Evolutionary conservation across 2,113 vertebrate genomes (phyloP).

Genomic region (Pterocles burchelli): DNA sequence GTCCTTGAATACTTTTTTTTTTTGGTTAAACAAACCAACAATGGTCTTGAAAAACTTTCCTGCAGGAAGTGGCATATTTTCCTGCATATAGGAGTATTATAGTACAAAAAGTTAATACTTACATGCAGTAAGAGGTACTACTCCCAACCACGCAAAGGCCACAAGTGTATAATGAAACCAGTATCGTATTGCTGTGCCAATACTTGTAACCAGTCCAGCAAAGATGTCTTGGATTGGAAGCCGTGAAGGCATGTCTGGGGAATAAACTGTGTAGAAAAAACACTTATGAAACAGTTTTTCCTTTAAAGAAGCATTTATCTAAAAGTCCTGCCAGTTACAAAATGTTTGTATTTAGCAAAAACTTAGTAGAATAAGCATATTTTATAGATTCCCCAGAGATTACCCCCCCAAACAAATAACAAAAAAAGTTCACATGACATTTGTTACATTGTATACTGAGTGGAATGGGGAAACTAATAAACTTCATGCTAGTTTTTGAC

Average conservation of each 20-base stretch:
- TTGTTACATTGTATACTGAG: background rate
- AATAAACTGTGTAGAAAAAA: conserved; percentile 84
- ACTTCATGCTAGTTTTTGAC: background rate
- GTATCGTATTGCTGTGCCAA: conserved; percentile 98
- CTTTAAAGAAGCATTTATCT: background rate
- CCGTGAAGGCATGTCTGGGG: conserved; percentile 99
- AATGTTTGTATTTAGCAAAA: background rate
- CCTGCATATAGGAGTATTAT: background rate
- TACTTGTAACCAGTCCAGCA: conserved; percentile 96
- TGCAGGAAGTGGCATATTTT: background rate
- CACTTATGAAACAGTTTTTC: background rate
- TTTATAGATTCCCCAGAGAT: background rate
- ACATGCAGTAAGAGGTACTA: conserved; percentile 99
- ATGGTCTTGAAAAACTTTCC: background rate
- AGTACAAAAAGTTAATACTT: conserved; percentile 69
- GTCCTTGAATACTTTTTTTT: background rate
- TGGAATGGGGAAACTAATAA: background rate
- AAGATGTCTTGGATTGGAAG: conserved; percentile 99
- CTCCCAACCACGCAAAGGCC: conserved; percentile 98
- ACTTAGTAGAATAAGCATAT: background rate
- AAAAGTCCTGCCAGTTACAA: background rate
- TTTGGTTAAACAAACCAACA: background rate
- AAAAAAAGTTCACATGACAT: background rate
- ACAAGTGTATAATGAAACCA: conserved; percentile 99
- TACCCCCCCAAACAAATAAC: background rate